Evolutionary conservation across 2,113 vertebrate species (phyloP).

Genomic region (Madoqua kirkii): DNA sequence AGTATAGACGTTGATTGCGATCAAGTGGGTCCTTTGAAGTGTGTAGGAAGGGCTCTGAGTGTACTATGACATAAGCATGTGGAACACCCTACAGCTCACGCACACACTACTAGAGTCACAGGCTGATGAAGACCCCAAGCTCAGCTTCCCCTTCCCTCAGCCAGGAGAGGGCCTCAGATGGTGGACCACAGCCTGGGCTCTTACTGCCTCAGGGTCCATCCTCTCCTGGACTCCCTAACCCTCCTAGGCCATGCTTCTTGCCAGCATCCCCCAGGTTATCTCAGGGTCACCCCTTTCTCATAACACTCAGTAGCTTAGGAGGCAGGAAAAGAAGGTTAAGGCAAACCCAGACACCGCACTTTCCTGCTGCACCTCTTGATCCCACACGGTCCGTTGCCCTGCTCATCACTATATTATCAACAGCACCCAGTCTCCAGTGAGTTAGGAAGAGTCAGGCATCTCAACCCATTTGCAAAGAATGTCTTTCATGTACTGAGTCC

Average conservation of each 20-base stretch:
- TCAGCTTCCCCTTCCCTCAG: fast-evolving
- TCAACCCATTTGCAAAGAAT: neutral
- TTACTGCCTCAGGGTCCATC: neutral
- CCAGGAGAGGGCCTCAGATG: neutral
- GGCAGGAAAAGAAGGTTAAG: neutral
- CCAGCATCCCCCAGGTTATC: neutral
- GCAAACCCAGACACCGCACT: no score
- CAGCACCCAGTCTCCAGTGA: neutral
- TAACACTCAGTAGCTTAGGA: neutral
- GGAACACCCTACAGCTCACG: fast-evolving
- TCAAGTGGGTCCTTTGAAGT: neutral
- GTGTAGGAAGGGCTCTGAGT: neutral
- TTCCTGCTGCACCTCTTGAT: fast-evolving
- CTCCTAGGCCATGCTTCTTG: neutral
- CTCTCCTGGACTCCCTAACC: neutral
- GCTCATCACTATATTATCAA: fast-evolving
- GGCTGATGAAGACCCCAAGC: neutral
- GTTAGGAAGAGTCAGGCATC: neutral
- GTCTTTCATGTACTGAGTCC: neutral
- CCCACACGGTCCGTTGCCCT: no score
- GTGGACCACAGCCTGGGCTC: no score
- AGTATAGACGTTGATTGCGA: neutral
- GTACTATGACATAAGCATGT: neutral
- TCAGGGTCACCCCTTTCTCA: neutral
- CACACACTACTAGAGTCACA: fast-evolving